Conservation (phyloP, 1,140 invertebrate genomes). For the Papilio aristodemus region DNA sequence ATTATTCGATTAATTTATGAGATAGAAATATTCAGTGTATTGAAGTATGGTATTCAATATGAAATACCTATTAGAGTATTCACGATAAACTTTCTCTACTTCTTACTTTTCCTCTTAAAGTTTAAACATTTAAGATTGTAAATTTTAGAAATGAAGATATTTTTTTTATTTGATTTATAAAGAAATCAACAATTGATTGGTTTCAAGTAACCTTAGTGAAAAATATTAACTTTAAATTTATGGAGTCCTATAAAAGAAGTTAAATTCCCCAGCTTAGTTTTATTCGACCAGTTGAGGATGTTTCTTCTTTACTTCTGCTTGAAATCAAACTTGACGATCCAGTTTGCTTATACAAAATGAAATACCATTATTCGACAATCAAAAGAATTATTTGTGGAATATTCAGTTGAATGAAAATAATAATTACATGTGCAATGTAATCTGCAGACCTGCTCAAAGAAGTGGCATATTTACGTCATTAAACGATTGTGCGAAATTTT, state of each 20-base stretch:
- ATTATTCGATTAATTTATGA: too few relatives aligned
- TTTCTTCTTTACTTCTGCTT: not conserved
- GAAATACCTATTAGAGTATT: too few relatives aligned
- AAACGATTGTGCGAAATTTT: not conserved
- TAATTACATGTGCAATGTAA: not conserved
- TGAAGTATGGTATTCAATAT: too few relatives aligned
- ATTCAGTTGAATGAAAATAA: not conserved
- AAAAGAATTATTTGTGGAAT: not conserved
- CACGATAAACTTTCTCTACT: too few relatives aligned
- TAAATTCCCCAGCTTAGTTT: not conserved
- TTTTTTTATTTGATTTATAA: too few relatives aligned
- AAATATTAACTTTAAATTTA: conserved; percentile 4
- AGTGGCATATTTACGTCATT: not conserved
- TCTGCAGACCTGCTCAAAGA: not conserved
- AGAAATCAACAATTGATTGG: not conserved
- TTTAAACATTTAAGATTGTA: too few relatives aligned
- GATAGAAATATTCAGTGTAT: too few relatives aligned
- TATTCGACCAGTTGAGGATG: not conserved
- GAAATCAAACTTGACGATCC: conserved; percentile 9
- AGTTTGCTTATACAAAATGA: conserved; percentile 4
- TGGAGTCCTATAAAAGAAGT: not conserved
- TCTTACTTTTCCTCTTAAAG: too few relatives aligned
- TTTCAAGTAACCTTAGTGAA: not conserved
- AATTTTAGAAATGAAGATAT: too few relatives aligned
- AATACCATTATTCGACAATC: too few relatives aligned